These are phyloP conservation scores for Euthynnus affinis DNA, from an alignment of 2,797 vertebrate species.

Conservation along the genomic window DNA sequence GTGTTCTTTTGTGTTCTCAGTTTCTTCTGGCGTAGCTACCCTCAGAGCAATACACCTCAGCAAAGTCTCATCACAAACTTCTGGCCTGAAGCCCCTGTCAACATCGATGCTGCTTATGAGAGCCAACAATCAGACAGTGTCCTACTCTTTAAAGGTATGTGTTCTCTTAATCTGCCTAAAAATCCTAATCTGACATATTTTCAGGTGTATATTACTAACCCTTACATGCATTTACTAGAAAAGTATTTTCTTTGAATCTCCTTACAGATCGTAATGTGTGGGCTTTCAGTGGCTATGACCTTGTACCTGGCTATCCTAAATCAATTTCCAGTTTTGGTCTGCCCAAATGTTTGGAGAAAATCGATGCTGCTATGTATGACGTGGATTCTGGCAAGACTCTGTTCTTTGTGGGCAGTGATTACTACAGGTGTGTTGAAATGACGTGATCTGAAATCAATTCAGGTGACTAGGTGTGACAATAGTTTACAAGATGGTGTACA, in stretches of 20 bases:
- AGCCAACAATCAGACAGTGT: conserved; percentile 80
- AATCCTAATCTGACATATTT: not conserved
- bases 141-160: conserved; percentile 89
- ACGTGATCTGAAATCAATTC: not conserved
- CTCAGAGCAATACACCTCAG: conserved; percentile 74
- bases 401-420: conserved; percentile 84
- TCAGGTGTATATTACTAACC: not conserved
- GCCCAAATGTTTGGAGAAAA: conserved; percentile 80
- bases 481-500: not conserved
- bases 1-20: conserved; percentile 74
- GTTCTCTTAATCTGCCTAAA: not conserved
- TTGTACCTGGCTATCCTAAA: conserved; percentile 84
- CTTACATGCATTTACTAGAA: not conserved
- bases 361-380: conserved; percentile 87
- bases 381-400: conserved; percentile 83
- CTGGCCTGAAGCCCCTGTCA: conserved; percentile 88
- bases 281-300: conserved; percentile 80
- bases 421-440: conserved; percentile 83
- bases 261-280: conserved; percentile 73
- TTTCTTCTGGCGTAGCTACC: conserved; percentile 87
- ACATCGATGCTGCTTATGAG: conserved; percentile 91
- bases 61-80: conserved; percentile 85
- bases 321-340: conserved; percentile 83
- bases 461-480: not conserved
- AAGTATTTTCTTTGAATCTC: not conserved